Evolutionary conservation across 2,888 invertebrate species (phyloP).

Genomic region (Caradrina kadenii): DNA sequence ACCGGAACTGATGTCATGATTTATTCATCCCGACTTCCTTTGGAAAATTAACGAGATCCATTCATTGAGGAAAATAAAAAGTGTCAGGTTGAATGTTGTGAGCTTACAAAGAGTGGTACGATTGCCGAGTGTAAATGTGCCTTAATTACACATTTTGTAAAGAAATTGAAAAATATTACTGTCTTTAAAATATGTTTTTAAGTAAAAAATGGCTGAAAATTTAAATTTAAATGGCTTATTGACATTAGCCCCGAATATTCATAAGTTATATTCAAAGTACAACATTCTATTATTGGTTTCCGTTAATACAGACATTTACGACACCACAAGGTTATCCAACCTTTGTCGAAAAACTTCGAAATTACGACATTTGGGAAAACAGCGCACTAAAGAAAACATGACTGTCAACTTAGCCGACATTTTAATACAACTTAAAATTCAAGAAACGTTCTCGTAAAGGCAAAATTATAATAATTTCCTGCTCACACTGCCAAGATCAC

Average conservation of each 20-base stretch:
- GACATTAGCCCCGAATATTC: conserved; percentile 6
- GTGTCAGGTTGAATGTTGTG: conserved; percentile 62
- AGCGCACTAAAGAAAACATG: conserved; percentile 53
- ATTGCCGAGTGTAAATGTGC: conserved; percentile 4
- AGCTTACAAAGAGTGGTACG: not conserved
- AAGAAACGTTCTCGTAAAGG: conserved; percentile 57
- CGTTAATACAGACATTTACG: conserved; percentile 17
- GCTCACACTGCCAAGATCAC: conserved; percentile 72
- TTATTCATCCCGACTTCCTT: conserved; percentile 73
- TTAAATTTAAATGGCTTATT: not conserved
- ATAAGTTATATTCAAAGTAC: conserved; percentile 10
- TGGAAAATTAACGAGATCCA: conserved; percentile 73
- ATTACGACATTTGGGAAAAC: conserved; percentile 53
- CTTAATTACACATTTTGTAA: conserved; percentile 27
- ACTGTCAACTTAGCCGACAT: conserved; percentile 49
- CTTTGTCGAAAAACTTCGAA: conserved; percentile 33
- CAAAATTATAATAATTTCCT: conserved; percentile 66
- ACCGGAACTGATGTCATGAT: conserved; percentile 73
- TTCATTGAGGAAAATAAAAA: conserved; percentile 69
- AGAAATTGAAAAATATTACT: conserved; percentile 3
- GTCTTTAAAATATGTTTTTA: not conserved
- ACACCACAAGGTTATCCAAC: conserved; percentile 20
- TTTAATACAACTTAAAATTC: conserved; percentile 63
- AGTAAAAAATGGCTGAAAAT: not conserved
- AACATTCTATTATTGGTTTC: not conserved